These are phyloP conservation scores for Mesembrinibis cayennensis DNA, from an alignment of 2,113 vertebrate species.

Conservation along the genomic window DNA sequence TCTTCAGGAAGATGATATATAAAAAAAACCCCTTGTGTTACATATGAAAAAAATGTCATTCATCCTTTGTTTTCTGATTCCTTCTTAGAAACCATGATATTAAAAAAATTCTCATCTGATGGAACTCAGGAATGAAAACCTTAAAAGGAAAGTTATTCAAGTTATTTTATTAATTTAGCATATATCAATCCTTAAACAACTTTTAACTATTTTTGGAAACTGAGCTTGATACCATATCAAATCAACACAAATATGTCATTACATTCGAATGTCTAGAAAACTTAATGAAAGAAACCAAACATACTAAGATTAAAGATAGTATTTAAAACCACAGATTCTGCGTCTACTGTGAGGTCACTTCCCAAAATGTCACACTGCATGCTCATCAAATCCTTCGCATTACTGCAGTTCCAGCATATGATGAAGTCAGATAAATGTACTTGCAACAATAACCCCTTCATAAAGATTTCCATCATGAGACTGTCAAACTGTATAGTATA, in stretches of 20 bases:
- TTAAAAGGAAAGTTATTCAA: slow-evolving; percentile 43
- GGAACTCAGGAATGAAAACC: background rate
- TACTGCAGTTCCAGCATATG: background rate
- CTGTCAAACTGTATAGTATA: background rate
- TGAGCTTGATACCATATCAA: background rate
- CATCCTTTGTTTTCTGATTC: background rate
- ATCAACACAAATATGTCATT: background rate
- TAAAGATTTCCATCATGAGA: background rate
- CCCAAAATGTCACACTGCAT: background rate
- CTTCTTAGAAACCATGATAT: background rate
- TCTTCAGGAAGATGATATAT: background rate
- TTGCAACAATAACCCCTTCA: background rate
- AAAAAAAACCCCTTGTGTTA: background rate
- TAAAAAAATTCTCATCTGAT: background rate
- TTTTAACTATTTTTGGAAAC: background rate
- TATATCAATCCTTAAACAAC: background rate
- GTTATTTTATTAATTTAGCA: slow-evolving; percentile 21
- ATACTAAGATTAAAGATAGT: background rate
- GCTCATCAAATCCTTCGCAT: background rate
- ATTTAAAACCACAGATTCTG: background rate
- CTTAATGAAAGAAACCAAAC: background rate
- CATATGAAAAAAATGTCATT: background rate
- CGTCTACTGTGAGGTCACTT: background rate
- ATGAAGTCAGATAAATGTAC: background rate
- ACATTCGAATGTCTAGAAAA: background rate